These are phyloP conservation scores for Chionis minor DNA, from an alignment of 2,113 vertebrate species.

Conservation along the genomic window DNA sequence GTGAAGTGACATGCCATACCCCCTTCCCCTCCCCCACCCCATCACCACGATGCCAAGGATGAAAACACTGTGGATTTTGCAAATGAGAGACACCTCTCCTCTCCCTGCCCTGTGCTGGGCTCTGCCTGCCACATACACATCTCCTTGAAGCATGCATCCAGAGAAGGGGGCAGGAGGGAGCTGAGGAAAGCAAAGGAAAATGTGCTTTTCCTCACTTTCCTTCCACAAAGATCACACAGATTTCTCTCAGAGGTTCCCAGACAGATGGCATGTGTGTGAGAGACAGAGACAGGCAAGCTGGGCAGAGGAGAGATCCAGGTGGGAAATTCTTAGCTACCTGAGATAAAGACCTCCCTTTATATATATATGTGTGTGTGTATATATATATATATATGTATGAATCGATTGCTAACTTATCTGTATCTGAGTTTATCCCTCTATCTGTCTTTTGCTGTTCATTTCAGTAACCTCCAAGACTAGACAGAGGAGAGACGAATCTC, in stretches of 20 bases:
- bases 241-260: slow-evolving; percentile 6
- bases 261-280: not conserved
- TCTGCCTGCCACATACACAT: not conserved
- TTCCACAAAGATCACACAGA: not conserved
- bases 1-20: slow-evolving; percentile 51
- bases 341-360: no score
- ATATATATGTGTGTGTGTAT: no score
- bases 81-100: slow-evolving; percentile 31
- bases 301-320: not conserved
- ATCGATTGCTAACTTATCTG: not conserved
- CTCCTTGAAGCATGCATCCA: not conserved
- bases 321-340: not conserved
- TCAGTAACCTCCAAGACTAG: not conserved
- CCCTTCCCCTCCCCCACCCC: slow-evolving; percentile 16
- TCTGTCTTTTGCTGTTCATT: not conserved
- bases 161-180: not conserved
- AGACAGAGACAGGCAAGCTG: not conserved
- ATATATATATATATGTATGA: not conserved
- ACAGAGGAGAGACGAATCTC: not conserved
- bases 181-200: not conserved
- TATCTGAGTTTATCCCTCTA: not conserved
- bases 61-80: slow-evolving; percentile 23
- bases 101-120: not conserved
- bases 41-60: slow-evolving; percentile 20
- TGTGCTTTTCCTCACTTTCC: not conserved